phyloP scores from a whole-genome alignment of 2,797 vertebrate genomes.

The Phaenicophaeus curvirostris region DNA sequence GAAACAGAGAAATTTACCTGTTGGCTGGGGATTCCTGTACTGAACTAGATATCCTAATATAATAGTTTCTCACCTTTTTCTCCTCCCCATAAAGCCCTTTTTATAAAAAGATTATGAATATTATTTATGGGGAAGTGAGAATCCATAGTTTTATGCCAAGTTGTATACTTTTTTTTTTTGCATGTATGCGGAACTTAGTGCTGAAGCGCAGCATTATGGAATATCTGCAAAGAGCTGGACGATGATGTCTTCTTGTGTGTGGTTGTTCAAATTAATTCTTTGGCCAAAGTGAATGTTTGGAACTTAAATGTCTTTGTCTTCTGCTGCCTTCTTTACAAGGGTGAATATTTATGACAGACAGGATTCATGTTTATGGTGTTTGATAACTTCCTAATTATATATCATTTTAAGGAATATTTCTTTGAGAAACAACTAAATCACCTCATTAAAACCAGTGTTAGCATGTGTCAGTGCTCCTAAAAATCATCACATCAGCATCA shows the following conservation, averaged over 20 bases:
- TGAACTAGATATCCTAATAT: neutral
- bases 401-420: neutral
- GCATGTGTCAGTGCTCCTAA: neutral
- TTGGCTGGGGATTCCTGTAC: neutral
- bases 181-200: neutral
- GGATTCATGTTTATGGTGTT: neutral
- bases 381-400: neutral
- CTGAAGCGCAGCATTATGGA: neutral
- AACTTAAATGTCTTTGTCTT: neutral
- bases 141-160: neutral
- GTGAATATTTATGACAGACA: neutral
- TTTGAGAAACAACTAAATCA: neutral
- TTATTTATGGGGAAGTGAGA: neutral
- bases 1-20: neutral
- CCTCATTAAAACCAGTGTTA: neutral
- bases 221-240: neutral
- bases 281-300: neutral
- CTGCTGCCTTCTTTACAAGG: neutral
- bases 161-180: neutral
- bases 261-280: neutral
- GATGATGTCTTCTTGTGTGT: neutral
- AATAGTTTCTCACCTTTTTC: neutral
- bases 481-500: neutral
- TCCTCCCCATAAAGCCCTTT: fast-evolving
- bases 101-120: neutral